phyloP scores from a whole-genome alignment of 2,888 invertebrate genomes.

The Brenthis hecate region DNA sequence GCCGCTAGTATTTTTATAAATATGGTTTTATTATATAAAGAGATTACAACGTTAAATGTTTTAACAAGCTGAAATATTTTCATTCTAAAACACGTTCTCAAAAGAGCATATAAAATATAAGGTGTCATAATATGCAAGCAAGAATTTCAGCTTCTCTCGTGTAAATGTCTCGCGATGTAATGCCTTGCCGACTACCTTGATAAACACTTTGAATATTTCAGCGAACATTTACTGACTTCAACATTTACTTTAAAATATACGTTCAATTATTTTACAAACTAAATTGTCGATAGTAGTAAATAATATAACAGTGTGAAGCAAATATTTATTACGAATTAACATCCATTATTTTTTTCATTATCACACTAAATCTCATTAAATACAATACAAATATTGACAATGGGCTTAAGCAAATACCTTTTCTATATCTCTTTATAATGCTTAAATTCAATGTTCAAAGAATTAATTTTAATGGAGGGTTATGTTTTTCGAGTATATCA shows the following conservation, averaged over 20 bases:
- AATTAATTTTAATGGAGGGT: too few relatives aligned
- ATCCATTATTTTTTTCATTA: too few relatives aligned
- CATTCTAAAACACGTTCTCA: constrained; percentile 12
- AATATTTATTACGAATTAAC: too few relatives aligned
- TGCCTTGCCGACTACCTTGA: constrained; percentile 32
- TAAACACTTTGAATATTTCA: constrained; percentile 34
- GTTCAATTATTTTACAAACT: constrained; percentile 6
- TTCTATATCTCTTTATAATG: too few relatives aligned
- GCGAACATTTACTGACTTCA: constrained; percentile 25
- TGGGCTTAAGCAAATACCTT: too few relatives aligned
- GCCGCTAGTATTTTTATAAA: too few relatives aligned
- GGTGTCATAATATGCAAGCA: constrained; percentile 31
- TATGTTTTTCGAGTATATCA: too few relatives aligned
- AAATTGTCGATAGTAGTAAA: too few relatives aligned
- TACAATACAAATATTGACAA: too few relatives aligned
- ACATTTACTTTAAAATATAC: constrained; percentile 10
- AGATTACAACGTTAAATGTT: neutral
- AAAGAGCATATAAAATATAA: constrained; percentile 28
- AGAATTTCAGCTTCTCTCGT: constrained; percentile 29
- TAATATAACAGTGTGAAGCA: too few relatives aligned
- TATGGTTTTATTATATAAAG: neutral
- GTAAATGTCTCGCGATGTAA: constrained; percentile 25
- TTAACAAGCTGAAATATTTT: constrained; percentile 2
- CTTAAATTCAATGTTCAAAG: too few relatives aligned
- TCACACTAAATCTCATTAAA: too few relatives aligned